A percentile compares a stretch with the other conserved stretches of the same genome.
phyloP scores from a whole-genome alignment of 2,113 vertebrate species.

The Aphelocoma coerulescens region DNA sequence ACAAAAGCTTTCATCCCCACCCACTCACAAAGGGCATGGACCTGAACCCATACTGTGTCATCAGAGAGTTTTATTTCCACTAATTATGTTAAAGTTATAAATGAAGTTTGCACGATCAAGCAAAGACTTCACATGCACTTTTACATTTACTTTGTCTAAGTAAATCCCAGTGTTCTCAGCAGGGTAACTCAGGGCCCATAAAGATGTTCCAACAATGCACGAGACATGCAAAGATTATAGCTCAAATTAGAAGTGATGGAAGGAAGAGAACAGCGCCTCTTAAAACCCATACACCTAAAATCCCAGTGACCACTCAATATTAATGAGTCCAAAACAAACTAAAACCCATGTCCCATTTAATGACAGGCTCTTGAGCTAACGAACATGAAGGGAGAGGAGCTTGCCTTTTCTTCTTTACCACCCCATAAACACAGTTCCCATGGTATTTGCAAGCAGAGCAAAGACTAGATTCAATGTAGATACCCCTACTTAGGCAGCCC shows the following conservation, averaged over 20 bases:
- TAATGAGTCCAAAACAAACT: neutral
- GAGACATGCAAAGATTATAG: rapidly evolving
- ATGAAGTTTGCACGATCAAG: neutral
- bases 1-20: neutral
- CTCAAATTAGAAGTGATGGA: neutral
- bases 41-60: neutral
- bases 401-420: neutral
- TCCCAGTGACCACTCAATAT: neutral
- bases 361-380: neutral
- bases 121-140: neutral
- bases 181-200: neutral
- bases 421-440: neutral
- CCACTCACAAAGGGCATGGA: neutral
- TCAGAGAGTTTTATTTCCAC: neutral
- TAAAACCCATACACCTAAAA: neutral
- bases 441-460: neutral
- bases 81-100: neutral
- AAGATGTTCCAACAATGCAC: neutral
- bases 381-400: neutral
- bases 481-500: neutral
- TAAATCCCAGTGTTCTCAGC: neutral
- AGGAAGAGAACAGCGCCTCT: neutral
- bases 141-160: neutral
- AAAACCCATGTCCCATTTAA: neutral
- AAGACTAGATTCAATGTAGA: neutral